Evolutionary conservation across 2,888 invertebrate genomes (phyloP).

Genomic region (Drosophila kuntzei): DNA sequence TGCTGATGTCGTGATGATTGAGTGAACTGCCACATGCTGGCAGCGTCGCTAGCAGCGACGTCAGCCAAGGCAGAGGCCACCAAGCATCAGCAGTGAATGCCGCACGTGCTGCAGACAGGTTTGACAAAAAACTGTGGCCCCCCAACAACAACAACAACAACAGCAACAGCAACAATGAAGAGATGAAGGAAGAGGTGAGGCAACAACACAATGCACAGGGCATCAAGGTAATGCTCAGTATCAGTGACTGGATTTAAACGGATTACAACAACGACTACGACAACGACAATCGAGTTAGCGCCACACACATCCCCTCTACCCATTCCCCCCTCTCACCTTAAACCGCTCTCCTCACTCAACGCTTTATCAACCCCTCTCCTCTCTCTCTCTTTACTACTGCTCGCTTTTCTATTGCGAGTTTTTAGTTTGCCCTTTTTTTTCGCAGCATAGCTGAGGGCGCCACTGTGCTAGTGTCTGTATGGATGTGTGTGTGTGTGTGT

Average conservation of each 20-base stretch:
- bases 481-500: constrained; percentile 24
- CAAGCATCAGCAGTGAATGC: constrained; percentile 46
- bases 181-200: background rate
- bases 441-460: constrained; percentile 32
- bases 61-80: constrained; percentile 24
- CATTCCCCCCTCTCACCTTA: background rate
- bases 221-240: constrained; percentile 72
- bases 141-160: constrained; percentile 15
- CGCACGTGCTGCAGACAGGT: constrained; percentile 81
- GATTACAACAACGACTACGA: constrained; percentile 71
- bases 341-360: background rate
- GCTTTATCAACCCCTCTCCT: background rate
- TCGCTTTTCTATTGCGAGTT: constrained; percentile 32
- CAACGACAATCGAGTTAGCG: constrained; percentile 80
- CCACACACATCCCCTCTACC: constrained; percentile 36
- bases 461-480: constrained; percentile 6
- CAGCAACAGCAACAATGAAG: constrained; percentile 30
- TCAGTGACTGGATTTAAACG: constrained; percentile 81
- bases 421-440: constrained; percentile 42
- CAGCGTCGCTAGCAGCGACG: constrained; percentile 23
- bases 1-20: constrained; percentile 75
- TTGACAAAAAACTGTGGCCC: constrained; percentile 80
- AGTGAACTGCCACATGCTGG: constrained; percentile 78
- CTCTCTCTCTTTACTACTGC: background rate
- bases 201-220: constrained; percentile 35